phyloP scores from a whole-genome alignment of 2,797 vertebrate species.

The Neosalanx taihuensis region DNA sequence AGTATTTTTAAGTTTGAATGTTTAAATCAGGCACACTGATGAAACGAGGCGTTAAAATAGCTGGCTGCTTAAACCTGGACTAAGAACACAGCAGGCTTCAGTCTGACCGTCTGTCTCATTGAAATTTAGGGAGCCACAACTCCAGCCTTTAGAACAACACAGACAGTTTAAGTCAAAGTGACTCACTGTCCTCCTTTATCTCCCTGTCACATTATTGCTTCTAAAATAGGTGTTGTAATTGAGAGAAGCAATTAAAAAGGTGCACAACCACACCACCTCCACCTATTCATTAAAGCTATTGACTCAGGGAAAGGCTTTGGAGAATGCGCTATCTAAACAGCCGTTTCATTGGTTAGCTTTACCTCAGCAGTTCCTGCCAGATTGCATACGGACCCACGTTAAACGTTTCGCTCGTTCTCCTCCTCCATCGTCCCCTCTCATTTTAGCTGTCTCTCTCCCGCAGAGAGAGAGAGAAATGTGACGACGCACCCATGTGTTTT shows the following conservation, averaged over 20 bases:
- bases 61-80: conserved; percentile 5
- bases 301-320: conserved; percentile 5
- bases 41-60: conserved; percentile 8
- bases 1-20: conserved; percentile 16
- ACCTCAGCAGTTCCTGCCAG: too few relatives aligned
- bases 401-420: background rate
- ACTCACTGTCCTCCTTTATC: background rate
- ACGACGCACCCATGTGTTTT: conserved; percentile 13
- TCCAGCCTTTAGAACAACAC: background rate
- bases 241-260: conserved; percentile 17
- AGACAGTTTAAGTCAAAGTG: background rate
- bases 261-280: background rate
- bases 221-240: conserved; percentile 24
- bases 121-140: conserved; percentile 5
- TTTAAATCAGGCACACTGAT: conserved; percentile 15
- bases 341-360: too few relatives aligned
- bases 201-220: conserved; percentile 1
- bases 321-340: background rate
- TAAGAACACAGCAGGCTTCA: conserved; percentile 12
- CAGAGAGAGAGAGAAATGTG: background rate
- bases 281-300: background rate
- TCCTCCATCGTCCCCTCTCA: background rate
- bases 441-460: background rate
- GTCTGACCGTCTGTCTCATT: background rate
- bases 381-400: too few relatives aligned